Evolutionary conservation across 2,113 vertebrate species (phyloP).

Genomic region (Petroica traversi): DNA sequence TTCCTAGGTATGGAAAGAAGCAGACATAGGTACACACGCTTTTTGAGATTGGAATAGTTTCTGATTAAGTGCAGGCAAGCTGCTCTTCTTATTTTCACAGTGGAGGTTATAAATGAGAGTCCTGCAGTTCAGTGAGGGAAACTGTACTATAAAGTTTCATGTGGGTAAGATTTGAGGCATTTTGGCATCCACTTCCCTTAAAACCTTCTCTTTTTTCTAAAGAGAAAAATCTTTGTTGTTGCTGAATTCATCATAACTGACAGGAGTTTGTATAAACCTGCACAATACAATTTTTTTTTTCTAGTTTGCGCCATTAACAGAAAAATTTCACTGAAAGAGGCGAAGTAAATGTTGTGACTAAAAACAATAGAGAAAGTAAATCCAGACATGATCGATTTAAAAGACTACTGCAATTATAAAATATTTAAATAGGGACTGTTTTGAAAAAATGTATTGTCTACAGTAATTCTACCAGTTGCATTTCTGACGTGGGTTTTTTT

Average conservation of each 20-base stretch:
- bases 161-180: not conserved
- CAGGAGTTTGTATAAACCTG: not conserved
- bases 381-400: not conserved
- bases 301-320: not conserved
- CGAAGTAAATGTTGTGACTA: not conserved
- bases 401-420: not conserved
- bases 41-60: not conserved
- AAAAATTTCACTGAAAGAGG: not conserved
- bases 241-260: not conserved
- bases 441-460: not conserved
- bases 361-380: not conserved
- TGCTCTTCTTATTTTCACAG: not conserved
- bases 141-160: not conserved
- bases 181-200: not conserved
- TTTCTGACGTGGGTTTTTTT: not conserved
- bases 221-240: not conserved
- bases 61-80: not conserved
- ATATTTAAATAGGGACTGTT: not conserved
- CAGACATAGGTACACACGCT: not conserved
- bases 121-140: not conserved
- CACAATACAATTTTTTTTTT: not conserved
- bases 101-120: not conserved
- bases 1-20: not conserved
- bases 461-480: not conserved
- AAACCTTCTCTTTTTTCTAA: not conserved